Base-by-base conservation (phyloP, 2,888 invertebrate genomes). In the Apamea epomidion region DNA sequence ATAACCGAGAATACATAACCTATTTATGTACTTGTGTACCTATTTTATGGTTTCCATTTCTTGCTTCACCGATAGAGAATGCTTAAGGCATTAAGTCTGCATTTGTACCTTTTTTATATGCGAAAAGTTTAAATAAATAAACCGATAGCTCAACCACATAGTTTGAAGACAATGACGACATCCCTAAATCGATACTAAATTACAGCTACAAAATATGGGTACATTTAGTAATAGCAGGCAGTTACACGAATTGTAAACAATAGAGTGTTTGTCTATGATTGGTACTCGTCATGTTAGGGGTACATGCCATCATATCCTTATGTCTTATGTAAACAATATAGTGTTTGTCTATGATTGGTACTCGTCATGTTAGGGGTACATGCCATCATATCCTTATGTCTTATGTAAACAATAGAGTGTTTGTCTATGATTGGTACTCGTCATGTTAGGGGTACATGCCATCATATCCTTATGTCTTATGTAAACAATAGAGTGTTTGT, bases 171-270 rank as follows among this genome's bases (percentile, higher is more conserved):
- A 2, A 45, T 81, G 45, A 70, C n/a, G 54, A 64, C 32, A 80
- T 70, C 54, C 5, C 32, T 81, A 37, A 81, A 37, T 29, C 29
- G 21, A 18, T 73, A 60, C 60, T 14, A 68, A 42, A 14, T 25
- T 12, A 14, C 62, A 58, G 54, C 14, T 64, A 78, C n/a, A 29
- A 84, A 73, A 58, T 69, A 74, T 58, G 32, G 21, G 42, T 5
- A 14, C 37, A 29, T 84, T 73, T 73, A 51, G 69, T 60, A 70
- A 84, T 84, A 64, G 21, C 48, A n/a, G 10, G 29, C 37, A 64
- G 72, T 73, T 77, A 84, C 58, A 69, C 21, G 48, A 82, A 62
- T 70, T 73, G 73, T 70, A 78, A 74, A 69, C 82, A 70, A 78
- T 69, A 29, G 58, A 29, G n/a, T 64, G 64, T 78, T 72, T 65